Evolutionary conservation across 1,140 invertebrate species (phyloP).

Genomic region (Rhopalosiphum maidis): DNA sequence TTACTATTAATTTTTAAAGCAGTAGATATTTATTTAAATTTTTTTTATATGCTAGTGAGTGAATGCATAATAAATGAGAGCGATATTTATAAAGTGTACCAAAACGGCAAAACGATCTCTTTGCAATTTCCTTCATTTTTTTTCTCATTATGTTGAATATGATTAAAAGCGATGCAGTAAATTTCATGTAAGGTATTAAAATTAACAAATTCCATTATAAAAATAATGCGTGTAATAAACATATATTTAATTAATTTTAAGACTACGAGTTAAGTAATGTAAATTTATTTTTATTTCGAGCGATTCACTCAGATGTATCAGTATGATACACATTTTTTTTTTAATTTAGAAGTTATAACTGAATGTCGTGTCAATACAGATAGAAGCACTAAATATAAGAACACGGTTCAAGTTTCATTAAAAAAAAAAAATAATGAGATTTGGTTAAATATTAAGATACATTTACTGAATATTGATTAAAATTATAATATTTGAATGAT

Average conservation of each 20-base stretch:
- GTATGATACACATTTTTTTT: neutral
- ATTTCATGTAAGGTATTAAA: neutral
- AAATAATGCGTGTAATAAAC: neutral
- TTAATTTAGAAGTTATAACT: neutral
- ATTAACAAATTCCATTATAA: neutral
- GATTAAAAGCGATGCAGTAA: neutral
- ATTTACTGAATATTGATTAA: neutral
- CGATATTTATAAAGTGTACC: neutral
- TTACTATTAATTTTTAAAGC: conserved; percentile 1
- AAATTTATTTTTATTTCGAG: neutral
- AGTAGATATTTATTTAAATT: neutral
- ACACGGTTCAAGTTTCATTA: neutral
- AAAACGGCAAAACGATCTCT: neutral
- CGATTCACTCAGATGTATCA: neutral
- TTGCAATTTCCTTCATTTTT: neutral
- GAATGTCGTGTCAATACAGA: neutral
- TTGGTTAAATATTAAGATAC: neutral
- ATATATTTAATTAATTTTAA: neutral
- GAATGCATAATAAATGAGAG: neutral
- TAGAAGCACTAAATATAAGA: too few relatives aligned
- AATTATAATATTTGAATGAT: neutral
- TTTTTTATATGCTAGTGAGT: neutral
- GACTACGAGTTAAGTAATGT: neutral
- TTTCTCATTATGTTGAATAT: neutral
- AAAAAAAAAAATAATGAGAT: neutral